Conservation (phyloP, 2,797 vertebrate genomes). For the Heterohyrax brucei region DNA sequence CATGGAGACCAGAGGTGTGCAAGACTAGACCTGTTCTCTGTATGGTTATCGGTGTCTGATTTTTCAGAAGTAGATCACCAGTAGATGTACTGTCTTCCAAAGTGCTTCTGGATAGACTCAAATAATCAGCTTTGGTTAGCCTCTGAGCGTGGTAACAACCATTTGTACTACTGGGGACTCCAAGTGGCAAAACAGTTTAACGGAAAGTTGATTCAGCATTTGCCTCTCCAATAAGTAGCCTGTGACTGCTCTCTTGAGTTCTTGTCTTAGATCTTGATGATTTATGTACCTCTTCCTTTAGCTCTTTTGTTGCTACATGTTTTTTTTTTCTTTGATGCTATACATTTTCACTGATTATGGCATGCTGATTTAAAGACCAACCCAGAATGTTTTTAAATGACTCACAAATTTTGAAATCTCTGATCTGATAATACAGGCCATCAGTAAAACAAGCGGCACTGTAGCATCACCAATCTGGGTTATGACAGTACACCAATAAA, state of each 20-base stretch:
- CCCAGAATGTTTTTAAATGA: too few species aligned
- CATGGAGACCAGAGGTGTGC: background rate
- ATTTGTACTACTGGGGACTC: background rate
- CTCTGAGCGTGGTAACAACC: background rate
- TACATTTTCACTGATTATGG: too few species aligned
- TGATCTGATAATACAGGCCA: too few species aligned
- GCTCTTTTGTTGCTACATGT: too few species aligned
- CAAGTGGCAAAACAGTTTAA: background rate
- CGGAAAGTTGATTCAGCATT: background rate
- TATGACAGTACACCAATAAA: too few species aligned
- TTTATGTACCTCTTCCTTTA: background rate
- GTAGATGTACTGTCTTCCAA: background rate
- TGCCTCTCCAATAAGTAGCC: background rate
- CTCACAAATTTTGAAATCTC: too few species aligned
- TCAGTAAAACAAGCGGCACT: too few species aligned
- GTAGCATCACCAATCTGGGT: too few species aligned
- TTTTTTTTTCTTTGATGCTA: too few species aligned
- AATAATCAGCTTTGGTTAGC: background rate
- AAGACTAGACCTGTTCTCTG: background rate
- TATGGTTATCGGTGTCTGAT: background rate
- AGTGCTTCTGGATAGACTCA: background rate
- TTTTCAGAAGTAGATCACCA: background rate
- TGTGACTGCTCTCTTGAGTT: background rate
- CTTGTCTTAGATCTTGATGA: background rate
- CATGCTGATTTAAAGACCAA: too few species aligned